Evolutionary conservation across 2,888 invertebrate species (phyloP).

Genomic region (Pemphredon lugubris): DNA sequence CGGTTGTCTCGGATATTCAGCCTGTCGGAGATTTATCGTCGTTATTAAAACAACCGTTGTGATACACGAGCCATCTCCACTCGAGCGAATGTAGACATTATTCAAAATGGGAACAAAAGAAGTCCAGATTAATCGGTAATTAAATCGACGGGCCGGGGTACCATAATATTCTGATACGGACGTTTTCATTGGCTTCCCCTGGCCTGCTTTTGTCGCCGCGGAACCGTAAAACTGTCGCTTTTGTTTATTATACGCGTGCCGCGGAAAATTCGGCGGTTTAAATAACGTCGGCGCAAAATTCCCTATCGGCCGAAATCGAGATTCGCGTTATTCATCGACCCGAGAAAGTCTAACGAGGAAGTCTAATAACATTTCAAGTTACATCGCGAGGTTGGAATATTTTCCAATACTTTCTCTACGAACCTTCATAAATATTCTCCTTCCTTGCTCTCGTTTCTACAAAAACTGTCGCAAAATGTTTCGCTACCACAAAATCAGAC

Average conservation of each 20-base stretch:
- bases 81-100: slow-evolving; percentile 42
- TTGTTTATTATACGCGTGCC: neutral
- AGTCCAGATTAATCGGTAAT: slow-evolving; percentile 63
- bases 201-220: slow-evolving; percentile 22
- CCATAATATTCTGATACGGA: slow-evolving; percentile 26
- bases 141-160: slow-evolving; percentile 50
- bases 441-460: no score
- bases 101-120: slow-evolving; percentile 55
- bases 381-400: no score
- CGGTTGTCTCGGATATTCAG: slow-evolving; percentile 21
- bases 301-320: no score
- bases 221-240: slow-evolving; percentile 10
- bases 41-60: slow-evolving; percentile 62
- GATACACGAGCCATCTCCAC: slow-evolving; percentile 43
- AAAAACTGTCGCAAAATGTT: no score
- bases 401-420: no score
- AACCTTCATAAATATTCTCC: no score
- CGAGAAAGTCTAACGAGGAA: no score
- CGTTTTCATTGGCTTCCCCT: slow-evolving; percentile 14
- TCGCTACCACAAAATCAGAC: no score
- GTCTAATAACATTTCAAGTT: no score
- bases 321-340: no score
- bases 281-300: no score
- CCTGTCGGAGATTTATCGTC: slow-evolving; percentile 55
- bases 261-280: no score